Conservation (phyloP, 2,797 vertebrate species). For the Falco peregrinus region DNA sequence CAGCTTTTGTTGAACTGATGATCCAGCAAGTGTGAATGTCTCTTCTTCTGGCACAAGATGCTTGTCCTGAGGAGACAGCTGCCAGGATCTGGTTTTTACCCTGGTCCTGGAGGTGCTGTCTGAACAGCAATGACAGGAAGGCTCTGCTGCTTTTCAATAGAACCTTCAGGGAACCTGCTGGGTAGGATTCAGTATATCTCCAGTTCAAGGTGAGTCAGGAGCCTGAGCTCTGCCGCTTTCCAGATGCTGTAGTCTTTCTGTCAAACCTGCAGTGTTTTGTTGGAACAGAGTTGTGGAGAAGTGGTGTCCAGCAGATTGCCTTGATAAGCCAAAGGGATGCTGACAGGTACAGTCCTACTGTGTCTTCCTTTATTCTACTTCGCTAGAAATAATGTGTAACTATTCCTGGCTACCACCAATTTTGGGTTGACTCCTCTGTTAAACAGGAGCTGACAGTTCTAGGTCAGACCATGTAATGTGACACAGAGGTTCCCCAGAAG, state of each 20-base stretch:
- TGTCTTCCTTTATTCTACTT: background rate
- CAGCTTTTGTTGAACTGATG: background rate
- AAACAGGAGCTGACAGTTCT: background rate
- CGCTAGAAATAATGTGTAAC: background rate
- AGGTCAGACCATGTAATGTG: background rate
- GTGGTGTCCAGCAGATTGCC: background rate
- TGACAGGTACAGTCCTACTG: background rate
- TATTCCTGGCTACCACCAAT: background rate
- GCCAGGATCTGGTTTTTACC: background rate
- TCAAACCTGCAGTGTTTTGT: background rate
- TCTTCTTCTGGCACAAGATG: background rate
- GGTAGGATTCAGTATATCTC: background rate
- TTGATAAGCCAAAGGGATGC: background rate
- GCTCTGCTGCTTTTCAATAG: background rate
- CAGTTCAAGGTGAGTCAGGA: background rate
- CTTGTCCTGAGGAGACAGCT: background rate
- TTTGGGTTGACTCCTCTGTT: background rate
- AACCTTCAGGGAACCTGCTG: background rate
- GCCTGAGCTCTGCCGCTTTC: background rate
- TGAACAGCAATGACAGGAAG: background rate
- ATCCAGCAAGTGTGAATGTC: background rate
- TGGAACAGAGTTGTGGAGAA: background rate
- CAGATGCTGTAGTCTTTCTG: accelerated
- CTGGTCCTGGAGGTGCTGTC: background rate
- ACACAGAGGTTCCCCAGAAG: background rate